A percentile compares a stretch with the other conserved stretches of the same genome.
These are phyloP conservation scores for Tychaedon coryphoeus DNA, from an alignment of 2,113 vertebrate species.

Conservation along the genomic window DNA sequence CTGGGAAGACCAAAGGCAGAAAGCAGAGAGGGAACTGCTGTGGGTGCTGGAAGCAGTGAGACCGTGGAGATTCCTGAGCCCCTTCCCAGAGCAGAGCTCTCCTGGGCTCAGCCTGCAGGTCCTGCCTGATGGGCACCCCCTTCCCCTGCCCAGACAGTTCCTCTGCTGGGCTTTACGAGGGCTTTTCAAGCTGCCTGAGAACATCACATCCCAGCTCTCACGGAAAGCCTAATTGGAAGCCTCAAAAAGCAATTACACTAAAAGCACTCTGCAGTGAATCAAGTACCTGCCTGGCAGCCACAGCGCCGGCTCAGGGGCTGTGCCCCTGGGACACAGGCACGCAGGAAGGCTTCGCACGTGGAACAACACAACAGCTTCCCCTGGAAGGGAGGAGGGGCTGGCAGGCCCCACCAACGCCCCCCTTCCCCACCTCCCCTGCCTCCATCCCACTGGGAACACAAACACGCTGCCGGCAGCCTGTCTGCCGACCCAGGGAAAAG, in stretches of 20 bases:
- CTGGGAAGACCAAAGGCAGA: not conserved
- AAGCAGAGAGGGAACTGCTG: not conserved
- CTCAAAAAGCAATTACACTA: not conserved
- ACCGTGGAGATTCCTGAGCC: accelerated
- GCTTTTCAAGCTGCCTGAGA: not conserved
- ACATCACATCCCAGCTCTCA: not conserved
- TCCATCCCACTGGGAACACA: not conserved
- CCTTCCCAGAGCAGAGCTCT: not conserved
- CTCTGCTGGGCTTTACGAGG: not conserved
- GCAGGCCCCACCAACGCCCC: not conserved
- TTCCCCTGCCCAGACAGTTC: not conserved
- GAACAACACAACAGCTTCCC: not conserved
- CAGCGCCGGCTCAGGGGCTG: not conserved
- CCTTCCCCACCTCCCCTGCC: not conserved
- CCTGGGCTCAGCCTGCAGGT: not conserved
- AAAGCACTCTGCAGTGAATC: not conserved
- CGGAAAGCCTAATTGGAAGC: not conserved
- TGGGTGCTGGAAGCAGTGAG: not conserved
- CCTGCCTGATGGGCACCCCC: not conserved
- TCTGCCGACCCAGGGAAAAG: not conserved
- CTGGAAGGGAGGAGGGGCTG: not conserved
- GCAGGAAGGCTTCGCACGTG: not conserved
- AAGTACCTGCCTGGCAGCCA: not conserved
- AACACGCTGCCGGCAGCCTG: not conserved
- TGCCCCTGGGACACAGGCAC: not conserved